A percentile compares a stretch with the other conserved stretches of the same genome.
Evolutionary conservation across 2,113 vertebrate genomes (phyloP).

Genomic region (Oryzias javanicus): DNA sequence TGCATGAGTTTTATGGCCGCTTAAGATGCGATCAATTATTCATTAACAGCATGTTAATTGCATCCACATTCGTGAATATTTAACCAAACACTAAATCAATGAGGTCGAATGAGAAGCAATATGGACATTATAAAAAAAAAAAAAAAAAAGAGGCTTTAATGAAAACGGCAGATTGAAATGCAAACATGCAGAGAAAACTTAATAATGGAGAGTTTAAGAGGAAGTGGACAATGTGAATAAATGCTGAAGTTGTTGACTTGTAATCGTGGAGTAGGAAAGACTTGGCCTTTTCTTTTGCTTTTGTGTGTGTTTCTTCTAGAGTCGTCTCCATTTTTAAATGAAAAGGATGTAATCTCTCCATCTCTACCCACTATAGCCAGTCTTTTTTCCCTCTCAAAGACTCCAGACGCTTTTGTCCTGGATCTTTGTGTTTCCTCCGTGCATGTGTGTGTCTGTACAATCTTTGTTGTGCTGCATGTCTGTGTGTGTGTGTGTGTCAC

Average conservation of each 20-base stretch:
- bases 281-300: constrained; percentile 69
- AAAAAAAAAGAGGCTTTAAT: constrained; percentile 67
- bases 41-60: constrained; percentile 99
- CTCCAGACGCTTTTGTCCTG: constrained; percentile 88
- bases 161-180: constrained; percentile 55
- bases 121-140: constrained; percentile 84
- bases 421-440: constrained; percentile 70
- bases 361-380: constrained; percentile 89
- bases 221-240: constrained; percentile 42
- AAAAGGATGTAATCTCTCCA: constrained; percentile 87
- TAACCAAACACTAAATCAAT: constrained; percentile 93
- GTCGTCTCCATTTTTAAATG: constrained; percentile 82
- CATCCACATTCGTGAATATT: constrained; percentile 93
- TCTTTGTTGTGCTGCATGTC: constrained; percentile 62
- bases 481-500: constrained; percentile 69
- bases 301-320: constrained; percentile 72
- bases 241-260: constrained; percentile 42
- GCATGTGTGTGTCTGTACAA: constrained; percentile 43
- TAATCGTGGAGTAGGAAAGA: constrained; percentile 31
- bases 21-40: constrained; percentile 98
- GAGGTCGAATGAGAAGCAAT: constrained; percentile 78
- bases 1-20: constrained; percentile 93
- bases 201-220: constrained; percentile 9
- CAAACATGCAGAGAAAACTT: constrained; percentile 36
- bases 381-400: constrained; percentile 90